A percentile compares a stretch with the other conserved stretches of the same genome.
These are phyloP conservation scores for Plecturocebus donacophilus DNA, from an alignment of 2,113 vertebrate species.

Conservation along the genomic window DNA sequence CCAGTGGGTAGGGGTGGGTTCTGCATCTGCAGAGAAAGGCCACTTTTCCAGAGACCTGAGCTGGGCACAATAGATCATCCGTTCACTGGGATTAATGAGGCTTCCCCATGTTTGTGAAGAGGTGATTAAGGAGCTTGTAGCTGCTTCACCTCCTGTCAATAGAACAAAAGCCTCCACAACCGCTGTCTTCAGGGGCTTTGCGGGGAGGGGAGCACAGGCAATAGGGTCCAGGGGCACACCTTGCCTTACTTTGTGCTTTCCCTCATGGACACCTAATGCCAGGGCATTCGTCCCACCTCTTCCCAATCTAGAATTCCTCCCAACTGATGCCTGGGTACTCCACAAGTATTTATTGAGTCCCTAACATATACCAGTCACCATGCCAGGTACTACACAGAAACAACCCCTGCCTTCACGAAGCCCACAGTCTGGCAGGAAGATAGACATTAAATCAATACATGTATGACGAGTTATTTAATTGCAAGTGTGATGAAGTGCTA, in stretches of 20 bases:
- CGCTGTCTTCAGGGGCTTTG: not conserved
- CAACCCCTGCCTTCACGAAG: not conserved
- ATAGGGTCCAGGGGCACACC: not conserved
- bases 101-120: conserved; percentile 79
- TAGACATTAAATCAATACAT: not conserved
- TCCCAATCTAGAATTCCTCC: not conserved
- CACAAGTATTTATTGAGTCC: not conserved
- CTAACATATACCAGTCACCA: not conserved
- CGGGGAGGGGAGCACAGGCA: rapidly evolving
- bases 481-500: not conserved
- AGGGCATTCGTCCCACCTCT: not conserved
- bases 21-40: not conserved
- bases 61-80: conserved; percentile 74
- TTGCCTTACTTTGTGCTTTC: not conserved
- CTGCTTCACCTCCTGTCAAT: conserved; percentile 48
- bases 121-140: conserved; percentile 72
- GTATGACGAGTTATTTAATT: not conserved
- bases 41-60: conserved; percentile 21
- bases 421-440: not conserved
- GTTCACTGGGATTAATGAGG: conserved; percentile 83
- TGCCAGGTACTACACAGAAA: not conserved
- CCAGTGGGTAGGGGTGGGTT: not conserved
- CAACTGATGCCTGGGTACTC: too few relatives aligned
- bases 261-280: not conserved
- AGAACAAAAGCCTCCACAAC: not conserved